Evolutionary conservation across 2,888 invertebrate genomes (phyloP).

Genomic region (Drosophila falleni): DNA sequence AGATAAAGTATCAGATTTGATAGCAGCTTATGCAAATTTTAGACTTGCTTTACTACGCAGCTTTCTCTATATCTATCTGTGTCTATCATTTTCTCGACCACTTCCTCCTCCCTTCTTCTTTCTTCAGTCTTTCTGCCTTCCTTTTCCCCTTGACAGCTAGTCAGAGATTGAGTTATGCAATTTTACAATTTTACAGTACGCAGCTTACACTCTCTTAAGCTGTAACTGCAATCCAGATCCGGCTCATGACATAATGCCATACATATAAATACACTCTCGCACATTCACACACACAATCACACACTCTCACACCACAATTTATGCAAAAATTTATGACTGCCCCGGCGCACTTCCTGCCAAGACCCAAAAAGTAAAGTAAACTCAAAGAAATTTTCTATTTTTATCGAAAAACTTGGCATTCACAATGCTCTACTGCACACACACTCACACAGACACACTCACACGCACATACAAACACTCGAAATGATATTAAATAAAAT

Average conservation of each 20-base stretch:
- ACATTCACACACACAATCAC: not conserved
- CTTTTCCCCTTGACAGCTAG: conserved; percentile 20
- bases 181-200: conserved; percentile 62
- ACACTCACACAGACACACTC: conserved; percentile 26
- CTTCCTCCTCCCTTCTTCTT: too few species aligned
- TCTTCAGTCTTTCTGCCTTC: not conserved
- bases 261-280: conserved; percentile 12
- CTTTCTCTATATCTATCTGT: not conserved
- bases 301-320: conserved; percentile 53
- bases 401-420: conserved; percentile 75
- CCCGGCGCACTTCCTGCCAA: conserved; percentile 65
- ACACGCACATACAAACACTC: too few species aligned
- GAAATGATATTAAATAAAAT: conserved; percentile 66
- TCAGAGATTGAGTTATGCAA: conserved; percentile 61
- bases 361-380: conserved; percentile 38
- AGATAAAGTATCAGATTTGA: too few species aligned
- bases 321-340: conserved; percentile 73
- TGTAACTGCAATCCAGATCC: conserved; percentile 69
- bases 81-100: not conserved
- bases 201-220: conserved; percentile 61
- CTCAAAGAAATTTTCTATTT: conserved; percentile 53
- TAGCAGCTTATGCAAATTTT: too few species aligned
- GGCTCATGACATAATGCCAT: conserved; percentile 65
- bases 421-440: conserved; percentile 45
- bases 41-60: too few species aligned